These are phyloP conservation scores for Hippocampus kuda DNA, from an alignment of 2,797 vertebrate genomes.

Conservation along the genomic window DNA sequence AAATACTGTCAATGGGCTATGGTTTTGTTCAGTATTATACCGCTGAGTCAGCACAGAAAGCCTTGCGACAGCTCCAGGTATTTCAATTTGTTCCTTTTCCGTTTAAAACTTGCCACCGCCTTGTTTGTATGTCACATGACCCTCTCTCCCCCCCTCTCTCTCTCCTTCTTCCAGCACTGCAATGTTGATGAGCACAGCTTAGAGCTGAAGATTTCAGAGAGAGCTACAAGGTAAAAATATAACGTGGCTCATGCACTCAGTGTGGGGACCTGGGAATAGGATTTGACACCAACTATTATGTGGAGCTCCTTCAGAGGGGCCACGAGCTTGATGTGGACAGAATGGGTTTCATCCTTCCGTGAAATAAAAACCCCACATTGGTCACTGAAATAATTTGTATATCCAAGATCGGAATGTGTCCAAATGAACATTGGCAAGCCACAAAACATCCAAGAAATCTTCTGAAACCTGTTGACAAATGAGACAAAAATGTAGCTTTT, in stretches of 20 bases:
- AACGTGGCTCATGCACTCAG: not conserved
- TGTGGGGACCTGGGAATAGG: not conserved
- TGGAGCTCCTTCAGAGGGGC: no score
- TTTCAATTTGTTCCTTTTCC: not conserved
- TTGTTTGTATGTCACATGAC: slow-evolving; percentile 10
- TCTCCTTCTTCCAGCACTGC: slow-evolving; percentile 65
- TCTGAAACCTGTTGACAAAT: no score
- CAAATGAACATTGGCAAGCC: no score
- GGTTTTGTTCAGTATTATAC: slow-evolving; percentile 90
- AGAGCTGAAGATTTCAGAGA: slow-evolving; percentile 86
- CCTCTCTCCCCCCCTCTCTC: slow-evolving; percentile 7
- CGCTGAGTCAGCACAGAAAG: slow-evolving; percentile 83
- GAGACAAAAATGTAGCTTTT: no score
- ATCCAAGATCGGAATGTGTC: no score
- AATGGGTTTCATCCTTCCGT: no score
- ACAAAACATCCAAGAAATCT: no score
- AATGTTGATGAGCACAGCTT: slow-evolving; percentile 79
- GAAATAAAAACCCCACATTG: no score
- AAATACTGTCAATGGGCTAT: slow-evolving; percentile 86
- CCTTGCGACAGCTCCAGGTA: slow-evolving; percentile 86
- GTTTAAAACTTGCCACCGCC: not conserved
- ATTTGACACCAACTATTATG: not conserved
- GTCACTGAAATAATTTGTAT: no score
- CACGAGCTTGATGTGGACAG: no score
- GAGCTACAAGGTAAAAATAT: slow-evolving; percentile 78